Evolutionary conservation across 2,888 invertebrate genomes (phyloP).

Genomic region (Drosophila anomelani): DNA sequence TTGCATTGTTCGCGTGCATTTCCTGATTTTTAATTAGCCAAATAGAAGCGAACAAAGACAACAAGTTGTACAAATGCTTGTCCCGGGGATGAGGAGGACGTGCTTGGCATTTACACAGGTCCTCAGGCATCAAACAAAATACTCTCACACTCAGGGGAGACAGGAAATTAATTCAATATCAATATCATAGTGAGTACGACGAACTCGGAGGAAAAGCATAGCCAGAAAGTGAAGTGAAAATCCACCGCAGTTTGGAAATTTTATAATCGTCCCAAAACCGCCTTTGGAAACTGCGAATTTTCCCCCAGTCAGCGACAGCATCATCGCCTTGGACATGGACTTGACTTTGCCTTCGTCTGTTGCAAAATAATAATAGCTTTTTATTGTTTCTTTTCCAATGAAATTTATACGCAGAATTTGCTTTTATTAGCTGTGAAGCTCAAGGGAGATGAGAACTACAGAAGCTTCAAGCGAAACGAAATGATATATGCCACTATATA

Average conservation of each 20-base stretch:
- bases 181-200: constrained; percentile 41
- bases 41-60: constrained; percentile 42
- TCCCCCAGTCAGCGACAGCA: constrained; percentile 1
- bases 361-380: constrained; percentile 9
- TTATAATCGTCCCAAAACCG: constrained; percentile 44
- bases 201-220: constrained; percentile 36
- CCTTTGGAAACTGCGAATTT: constrained; percentile 4
- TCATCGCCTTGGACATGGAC: constrained; percentile 18
- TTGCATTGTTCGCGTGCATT: constrained; percentile 64
- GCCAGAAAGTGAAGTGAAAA: constrained; percentile 55
- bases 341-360: constrained; percentile 16
- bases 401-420: constrained; percentile 38
- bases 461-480: constrained; percentile 4
- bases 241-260: constrained; percentile 39
- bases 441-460: constrained; percentile 16
- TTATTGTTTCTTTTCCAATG: constrained; percentile 15
- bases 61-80: constrained; percentile 43
- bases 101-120: constrained; percentile 49
- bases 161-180: constrained; percentile 71
- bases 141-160: constrained; percentile 24
- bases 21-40: constrained; percentile 77
- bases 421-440: constrained; percentile 52
- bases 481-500: constrained; percentile 1
- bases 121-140: constrained; percentile 3
- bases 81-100: constrained; percentile 34